Evolutionary conservation across 2,113 vertebrate genomes (phyloP), one percentile per base, ranked within the genome.

Genomic region (Pseudorasbora parva): DNA sequence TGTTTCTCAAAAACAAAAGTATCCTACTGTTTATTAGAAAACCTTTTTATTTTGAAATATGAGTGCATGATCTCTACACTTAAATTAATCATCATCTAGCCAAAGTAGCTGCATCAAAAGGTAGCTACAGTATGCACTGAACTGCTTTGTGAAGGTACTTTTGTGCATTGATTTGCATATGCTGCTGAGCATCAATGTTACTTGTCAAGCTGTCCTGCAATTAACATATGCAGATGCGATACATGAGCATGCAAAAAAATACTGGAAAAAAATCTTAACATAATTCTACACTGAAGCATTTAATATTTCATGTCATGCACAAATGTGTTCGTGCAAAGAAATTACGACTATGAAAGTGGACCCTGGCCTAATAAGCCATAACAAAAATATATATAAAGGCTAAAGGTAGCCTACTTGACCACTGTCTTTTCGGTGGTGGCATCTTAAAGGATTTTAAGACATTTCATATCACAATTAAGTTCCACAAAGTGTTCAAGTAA

Each of bases 151-250:
- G 11, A 77, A 77, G 54, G 30, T 33, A 45, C 49, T 54, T 54
- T 54, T 37, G 74, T 23, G 74, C 41, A 79, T 47, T 62, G 56
- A 78, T 78, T 78, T 62, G 14, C 37, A 62, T 64, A 27, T 75
- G 23, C 25, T 54, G 49, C 47, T 54, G 17, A 49, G 47, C 47
- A 27, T 54, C 23, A 25, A 9, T 51, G 43, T 75, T 33, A 75
- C 45, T 27, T 75, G 47, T 60, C 8, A 25, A 64, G 41, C 9
- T 47, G 21, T 15, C 56, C 14, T 19, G 3, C 15, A 21, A 60
- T 79, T 47, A 45, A 60, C 45, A 74, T 30, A 43, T 45, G 37
- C 72, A 74, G 1, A 51, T 30, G 4, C 8, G 3, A 41, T 64
- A 5, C 33, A 62, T n/a, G 73, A 5, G 9, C 6, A 37, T 41